Evolutionary conservation across 1,140 invertebrate species (phyloP), one percentile per base, ranked within the genome.

Genomic region (Macrobrachium rosenbergii): DNA sequence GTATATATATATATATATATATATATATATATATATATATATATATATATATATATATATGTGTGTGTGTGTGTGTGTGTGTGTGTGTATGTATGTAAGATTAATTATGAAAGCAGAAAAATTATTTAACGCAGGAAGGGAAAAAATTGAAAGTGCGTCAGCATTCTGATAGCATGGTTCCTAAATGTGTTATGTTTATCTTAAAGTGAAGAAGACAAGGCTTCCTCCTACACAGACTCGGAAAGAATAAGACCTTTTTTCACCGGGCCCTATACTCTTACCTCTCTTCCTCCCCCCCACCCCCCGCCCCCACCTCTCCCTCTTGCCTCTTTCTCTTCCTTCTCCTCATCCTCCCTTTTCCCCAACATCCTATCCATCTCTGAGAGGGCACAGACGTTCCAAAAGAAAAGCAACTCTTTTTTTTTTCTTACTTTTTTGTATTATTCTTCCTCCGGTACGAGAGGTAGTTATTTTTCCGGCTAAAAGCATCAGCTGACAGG

Each of bases 11-110:
- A 37, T 37, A 37, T 37, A 37, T 37, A 37, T 37, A 37, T 37
- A 37, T 37, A 37, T 37, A 37, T 37, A 3, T 37, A 3, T 37
- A 3, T 37, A 3, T 37, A 3, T 37, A 3, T 37, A 3, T 37
- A 3, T 37, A 3, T 37, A 3, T 37, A 3, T 37, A 3, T 37
- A 3, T 37, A 3, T 37, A 3, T 37, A 3, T 37, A 2, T 37
- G 1, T 37, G 28, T 37, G 28, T 37, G 28, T 37, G 28, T 37
- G 28, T 3, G 28, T 37, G 28, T 37, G 28, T 37, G 28, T 37
- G 28, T 37, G 28, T 37, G 28, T 37, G n/a, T 73, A 43, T 73
- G 69, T 73, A 43, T 23, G 69, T 73, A 43, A 72, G 67, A 72
- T 3, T 23, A 37, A 72, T 37, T 37, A 37, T 23, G 67, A 72